Conservation (phyloP, 2,888 invertebrate genomes). For the Metacarcinus magister region DNA sequence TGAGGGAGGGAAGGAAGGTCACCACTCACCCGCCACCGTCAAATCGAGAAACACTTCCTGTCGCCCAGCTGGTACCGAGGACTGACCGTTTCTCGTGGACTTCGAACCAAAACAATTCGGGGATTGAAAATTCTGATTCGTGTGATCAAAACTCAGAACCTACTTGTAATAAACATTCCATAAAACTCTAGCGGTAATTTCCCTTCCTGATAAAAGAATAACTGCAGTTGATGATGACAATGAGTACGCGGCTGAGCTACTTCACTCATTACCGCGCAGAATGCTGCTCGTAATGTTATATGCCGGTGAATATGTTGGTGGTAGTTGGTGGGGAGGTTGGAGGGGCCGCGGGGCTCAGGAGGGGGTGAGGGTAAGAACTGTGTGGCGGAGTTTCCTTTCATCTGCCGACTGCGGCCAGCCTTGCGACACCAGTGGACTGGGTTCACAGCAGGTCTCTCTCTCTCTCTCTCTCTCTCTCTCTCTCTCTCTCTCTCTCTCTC, state of each 20-base stretch:
- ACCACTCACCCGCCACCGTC: background rate
- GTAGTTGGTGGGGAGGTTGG: background rate
- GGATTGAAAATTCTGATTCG: background rate
- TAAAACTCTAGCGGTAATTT: background rate
- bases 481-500: too few relatives aligned
- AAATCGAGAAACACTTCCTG: slow-evolving; percentile 32
- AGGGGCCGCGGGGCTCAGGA: background rate
- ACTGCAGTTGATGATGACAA: background rate
- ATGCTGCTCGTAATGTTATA: background rate
- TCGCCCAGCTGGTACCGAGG: background rate
- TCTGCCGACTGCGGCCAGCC: background rate
- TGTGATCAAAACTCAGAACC: slow-evolving; percentile 15
- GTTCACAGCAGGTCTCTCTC: background rate
- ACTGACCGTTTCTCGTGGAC: background rate
- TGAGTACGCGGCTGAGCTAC: background rate
- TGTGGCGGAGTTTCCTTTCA: background rate
- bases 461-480: too few relatives aligned
- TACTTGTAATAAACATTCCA: background rate
- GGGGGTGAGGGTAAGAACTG: background rate
- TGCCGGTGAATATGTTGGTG: slow-evolving; percentile 4
- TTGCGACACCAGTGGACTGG: background rate
- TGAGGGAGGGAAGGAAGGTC: background rate
- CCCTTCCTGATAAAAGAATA: slow-evolving; percentile 19
- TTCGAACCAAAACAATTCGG: background rate
- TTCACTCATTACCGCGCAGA: background rate